Conservation (phyloP, 2,797 vertebrate genomes). For the Mus spretus region DNA sequence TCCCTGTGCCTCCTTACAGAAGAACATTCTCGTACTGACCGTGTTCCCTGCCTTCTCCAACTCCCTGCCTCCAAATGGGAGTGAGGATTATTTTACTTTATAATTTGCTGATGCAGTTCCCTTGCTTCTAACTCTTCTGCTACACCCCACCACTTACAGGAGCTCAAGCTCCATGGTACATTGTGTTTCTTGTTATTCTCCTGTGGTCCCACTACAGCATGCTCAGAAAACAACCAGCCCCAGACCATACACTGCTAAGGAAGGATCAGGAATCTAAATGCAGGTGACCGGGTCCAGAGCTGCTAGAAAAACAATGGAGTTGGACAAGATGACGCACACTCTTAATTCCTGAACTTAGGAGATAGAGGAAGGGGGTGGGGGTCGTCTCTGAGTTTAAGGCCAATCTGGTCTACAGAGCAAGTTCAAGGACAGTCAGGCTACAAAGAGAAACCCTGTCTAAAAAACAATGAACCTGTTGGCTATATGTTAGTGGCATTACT, state of each 20-base stretch:
- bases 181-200: background rate
- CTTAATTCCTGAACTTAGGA: background rate
- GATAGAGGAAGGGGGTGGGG: background rate
- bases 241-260: background rate
- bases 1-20: background rate
- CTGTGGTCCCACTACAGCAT: background rate
- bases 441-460: background rate
- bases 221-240: background rate
- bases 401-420: background rate
- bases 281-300: background rate
- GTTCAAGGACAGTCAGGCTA: background rate
- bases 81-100: background rate
- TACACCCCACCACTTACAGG: background rate
- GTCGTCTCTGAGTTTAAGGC: background rate
- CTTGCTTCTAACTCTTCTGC: conserved; percentile 15
- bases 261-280: background rate
- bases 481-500: background rate
- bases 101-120: background rate
- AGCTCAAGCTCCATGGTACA: background rate
- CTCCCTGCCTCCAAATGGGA: background rate
- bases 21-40: background rate
- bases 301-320: background rate
- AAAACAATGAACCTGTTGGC: conserved; percentile 38
- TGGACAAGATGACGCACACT: background rate
- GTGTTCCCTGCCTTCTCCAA: background rate